phyloP scores from a whole-genome alignment of 2,797 vertebrate genomes.

The Microchirus variegatus region DNA sequence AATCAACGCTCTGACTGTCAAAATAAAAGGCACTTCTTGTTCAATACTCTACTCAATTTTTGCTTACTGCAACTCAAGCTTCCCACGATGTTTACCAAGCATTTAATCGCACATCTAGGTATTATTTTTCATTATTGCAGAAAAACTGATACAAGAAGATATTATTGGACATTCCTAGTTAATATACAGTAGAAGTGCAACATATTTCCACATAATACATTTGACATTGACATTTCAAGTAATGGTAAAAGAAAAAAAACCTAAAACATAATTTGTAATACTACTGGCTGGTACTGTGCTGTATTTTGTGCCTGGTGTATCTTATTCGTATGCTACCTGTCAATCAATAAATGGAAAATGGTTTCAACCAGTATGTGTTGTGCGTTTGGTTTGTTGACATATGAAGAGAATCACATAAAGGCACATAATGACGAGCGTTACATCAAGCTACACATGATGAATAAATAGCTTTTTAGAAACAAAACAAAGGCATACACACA shows the following conservation, averaged over 20 bases:
- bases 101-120: too few relatives aligned
- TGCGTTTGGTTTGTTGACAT: neutral
- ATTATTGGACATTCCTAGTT: too few relatives aligned
- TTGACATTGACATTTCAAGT: constrained; percentile 42
- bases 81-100: too few relatives aligned
- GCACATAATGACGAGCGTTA: too few relatives aligned
- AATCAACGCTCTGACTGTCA: too few relatives aligned
- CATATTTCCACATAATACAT: constrained; percentile 48
- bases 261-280: constrained; percentile 54
- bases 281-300: constrained; percentile 73
- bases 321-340: constrained; percentile 68
- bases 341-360: constrained; percentile 75
- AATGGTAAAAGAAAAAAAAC: constrained; percentile 11
- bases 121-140: too few relatives aligned
- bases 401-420: neutral
- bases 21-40: too few relatives aligned
- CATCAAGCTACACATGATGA: too few relatives aligned
- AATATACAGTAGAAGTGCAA: constrained; percentile 30
- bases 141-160: too few relatives aligned
- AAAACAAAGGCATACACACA: constrained; percentile 5
- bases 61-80: too few relatives aligned
- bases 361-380: constrained; percentile 27
- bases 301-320: constrained; percentile 78
- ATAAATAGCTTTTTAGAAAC: neutral
- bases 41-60: too few relatives aligned